Evolutionary conservation across 2,113 vertebrate species (phyloP).

Genomic region (Amazona vittata): DNA sequence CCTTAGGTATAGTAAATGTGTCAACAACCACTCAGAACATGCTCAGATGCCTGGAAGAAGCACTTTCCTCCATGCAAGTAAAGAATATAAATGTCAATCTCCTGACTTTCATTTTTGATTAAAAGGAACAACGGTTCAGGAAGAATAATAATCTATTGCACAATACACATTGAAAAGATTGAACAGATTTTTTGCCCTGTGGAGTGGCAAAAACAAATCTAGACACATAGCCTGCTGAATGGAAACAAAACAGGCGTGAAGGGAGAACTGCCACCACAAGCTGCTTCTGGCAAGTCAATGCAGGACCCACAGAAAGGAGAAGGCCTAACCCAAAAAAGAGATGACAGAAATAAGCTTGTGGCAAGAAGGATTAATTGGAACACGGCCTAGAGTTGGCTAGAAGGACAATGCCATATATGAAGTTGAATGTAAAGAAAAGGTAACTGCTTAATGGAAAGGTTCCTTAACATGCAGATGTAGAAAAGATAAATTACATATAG

Average conservation of each 20-base stretch:
- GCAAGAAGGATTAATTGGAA: background rate
- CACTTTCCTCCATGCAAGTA: background rate
- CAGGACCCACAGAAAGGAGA: background rate
- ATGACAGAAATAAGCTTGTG: background rate
- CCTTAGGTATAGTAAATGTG: background rate
- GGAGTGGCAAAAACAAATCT: background rate
- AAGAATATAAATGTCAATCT: background rate
- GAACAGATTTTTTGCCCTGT: background rate
- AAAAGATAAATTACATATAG: background rate
- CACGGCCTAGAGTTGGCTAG: background rate
- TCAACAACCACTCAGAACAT: background rate
- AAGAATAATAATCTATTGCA: background rate
- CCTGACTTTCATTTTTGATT: background rate
- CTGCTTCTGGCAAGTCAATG: background rate
- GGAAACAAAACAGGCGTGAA: background rate
- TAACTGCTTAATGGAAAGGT: background rate
- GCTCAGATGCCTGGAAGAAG: background rate
- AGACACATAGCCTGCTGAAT: background rate
- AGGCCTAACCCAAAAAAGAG: background rate
- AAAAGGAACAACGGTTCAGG: background rate
- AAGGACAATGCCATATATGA: background rate
- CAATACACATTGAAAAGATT: background rate
- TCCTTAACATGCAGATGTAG: background rate
- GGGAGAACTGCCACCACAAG: background rate
- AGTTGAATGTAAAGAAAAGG: background rate